Evolutionary conservation across 2,113 vertebrate genomes (phyloP).

Genomic region (Dunckerocampus dactyliophorus): DNA sequence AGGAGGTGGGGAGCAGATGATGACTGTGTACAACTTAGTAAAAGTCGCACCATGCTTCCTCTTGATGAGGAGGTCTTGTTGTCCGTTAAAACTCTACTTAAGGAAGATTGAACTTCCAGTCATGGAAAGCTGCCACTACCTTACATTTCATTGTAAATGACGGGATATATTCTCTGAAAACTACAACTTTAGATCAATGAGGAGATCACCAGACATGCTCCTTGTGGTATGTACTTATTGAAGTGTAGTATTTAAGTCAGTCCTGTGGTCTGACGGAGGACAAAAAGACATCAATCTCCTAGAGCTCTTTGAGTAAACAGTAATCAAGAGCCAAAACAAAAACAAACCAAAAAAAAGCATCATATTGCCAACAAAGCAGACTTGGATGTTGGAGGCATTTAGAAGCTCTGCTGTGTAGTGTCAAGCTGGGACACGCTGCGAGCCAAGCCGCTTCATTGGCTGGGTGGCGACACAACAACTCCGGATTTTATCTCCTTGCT

Average conservation of each 20-base stretch:
- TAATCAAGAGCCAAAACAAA: too few species aligned
- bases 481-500: neutral
- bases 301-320: conserved; percentile 1
- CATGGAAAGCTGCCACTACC: too few species aligned
- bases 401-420: conserved; percentile 10
- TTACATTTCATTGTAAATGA: too few species aligned
- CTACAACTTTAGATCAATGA: too few species aligned
- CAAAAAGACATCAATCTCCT: conserved; percentile 13
- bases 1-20: conserved; percentile 15
- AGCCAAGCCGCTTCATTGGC: neutral
- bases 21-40: conserved; percentile 13
- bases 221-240: conserved; percentile 1
- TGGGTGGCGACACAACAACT: conserved; percentile 2
- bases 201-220: neutral
- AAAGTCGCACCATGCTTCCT: neutral
- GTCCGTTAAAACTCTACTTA: neutral
- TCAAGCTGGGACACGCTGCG: conserved; percentile 24
- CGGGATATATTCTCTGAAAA: too few species aligned
- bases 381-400: neutral
- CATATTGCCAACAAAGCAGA: too few species aligned
- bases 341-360: too few species aligned
- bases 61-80: conserved; percentile 6
- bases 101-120: too few species aligned
- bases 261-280: conserved; percentile 5
- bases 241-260: too few species aligned